Percentiles rank a stretch among this genome's conserved stretches.
Evolutionary conservation across 2,797 vertebrate species (phyloP).

Genomic region (Pseudochirops cupreus): DNA sequence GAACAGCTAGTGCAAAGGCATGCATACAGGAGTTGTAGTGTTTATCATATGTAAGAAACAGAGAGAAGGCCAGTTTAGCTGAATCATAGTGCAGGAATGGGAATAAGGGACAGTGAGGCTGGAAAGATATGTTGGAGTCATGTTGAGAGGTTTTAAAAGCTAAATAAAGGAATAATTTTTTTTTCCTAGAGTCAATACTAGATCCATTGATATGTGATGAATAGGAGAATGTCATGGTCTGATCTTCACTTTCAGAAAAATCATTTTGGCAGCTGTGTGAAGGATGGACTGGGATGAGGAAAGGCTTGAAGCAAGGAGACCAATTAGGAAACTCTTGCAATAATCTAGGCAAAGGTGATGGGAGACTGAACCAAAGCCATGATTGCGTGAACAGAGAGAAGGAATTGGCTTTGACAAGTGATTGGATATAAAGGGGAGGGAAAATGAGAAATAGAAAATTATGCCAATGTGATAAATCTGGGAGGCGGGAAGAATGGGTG

Average conservation of each 20-base stretch:
- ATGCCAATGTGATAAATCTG: neutral
- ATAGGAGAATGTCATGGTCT: neutral
- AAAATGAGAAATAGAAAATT: neutral
- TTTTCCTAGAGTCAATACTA: neutral
- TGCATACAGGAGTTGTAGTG: neutral
- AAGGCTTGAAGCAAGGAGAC: neutral
- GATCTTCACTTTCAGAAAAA: neutral
- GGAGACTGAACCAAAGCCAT: neutral
- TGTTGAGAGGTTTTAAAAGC: neutral
- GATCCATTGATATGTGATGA: neutral
- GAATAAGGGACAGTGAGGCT: neutral
- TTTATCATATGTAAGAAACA: neutral
- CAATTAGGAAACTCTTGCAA: neutral
- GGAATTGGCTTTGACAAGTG: neutral
- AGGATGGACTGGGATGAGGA: neutral
- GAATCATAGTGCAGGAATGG: neutral
- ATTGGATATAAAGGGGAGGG: neutral
- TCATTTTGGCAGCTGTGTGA: neutral
- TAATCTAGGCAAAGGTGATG: neutral
- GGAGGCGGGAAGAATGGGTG: neutral
- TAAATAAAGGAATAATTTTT: neutral
- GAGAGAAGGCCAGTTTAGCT: neutral
- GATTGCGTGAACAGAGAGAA: neutral
- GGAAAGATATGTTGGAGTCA: neutral
- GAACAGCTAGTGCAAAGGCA: neutral